A percentile compares a stretch with the other conserved stretches of the same genome.
These are phyloP conservation scores for Galemys pyrenaicus DNA, from an alignment of 2,113 vertebrate genomes.

Conservation along the genomic window DNA sequence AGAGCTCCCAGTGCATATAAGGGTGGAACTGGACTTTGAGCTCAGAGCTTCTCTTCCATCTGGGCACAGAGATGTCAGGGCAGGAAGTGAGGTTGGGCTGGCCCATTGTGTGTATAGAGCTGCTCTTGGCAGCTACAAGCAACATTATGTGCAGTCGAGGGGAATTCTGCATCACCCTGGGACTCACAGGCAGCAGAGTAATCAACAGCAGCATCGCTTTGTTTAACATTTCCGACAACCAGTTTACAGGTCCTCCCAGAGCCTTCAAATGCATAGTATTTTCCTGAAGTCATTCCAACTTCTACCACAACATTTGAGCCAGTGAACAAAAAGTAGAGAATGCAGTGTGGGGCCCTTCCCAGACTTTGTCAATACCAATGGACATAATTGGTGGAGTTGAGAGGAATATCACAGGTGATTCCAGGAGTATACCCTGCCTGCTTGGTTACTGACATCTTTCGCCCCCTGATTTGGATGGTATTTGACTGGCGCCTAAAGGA, in stretches of 20 bases:
- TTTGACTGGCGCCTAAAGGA: not conserved
- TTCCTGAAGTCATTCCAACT: not conserved
- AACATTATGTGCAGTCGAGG: not conserved
- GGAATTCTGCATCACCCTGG: not conserved
- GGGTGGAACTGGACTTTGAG: not conserved
- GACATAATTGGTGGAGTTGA: fast-evolving
- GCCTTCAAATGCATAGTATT: not conserved
- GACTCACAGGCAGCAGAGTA: conserved; percentile 8
- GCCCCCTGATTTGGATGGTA: not conserved
- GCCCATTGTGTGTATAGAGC: not conserved
- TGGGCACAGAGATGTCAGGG: not conserved
- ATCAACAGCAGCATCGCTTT: conserved; percentile 10
- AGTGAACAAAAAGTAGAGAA: not conserved
- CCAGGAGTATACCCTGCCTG: fast-evolving
- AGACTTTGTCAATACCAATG: conserved; percentile 7
- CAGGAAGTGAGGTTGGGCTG: not conserved
- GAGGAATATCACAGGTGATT: not conserved
- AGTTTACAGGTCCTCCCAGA: not conserved
- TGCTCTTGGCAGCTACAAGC: not conserved
- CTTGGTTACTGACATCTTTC: not conserved
- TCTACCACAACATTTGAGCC: not conserved
- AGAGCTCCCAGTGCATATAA: too few species aligned
- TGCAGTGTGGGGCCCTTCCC: not conserved
- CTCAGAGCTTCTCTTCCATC: not conserved
- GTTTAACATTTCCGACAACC: not conserved